Percentiles rank a stretch among this genome's conserved stretches.
These are phyloP conservation scores for Chamaea fasciata DNA, from an alignment of 2,113 vertebrate species.

Conservation along the genomic window DNA sequence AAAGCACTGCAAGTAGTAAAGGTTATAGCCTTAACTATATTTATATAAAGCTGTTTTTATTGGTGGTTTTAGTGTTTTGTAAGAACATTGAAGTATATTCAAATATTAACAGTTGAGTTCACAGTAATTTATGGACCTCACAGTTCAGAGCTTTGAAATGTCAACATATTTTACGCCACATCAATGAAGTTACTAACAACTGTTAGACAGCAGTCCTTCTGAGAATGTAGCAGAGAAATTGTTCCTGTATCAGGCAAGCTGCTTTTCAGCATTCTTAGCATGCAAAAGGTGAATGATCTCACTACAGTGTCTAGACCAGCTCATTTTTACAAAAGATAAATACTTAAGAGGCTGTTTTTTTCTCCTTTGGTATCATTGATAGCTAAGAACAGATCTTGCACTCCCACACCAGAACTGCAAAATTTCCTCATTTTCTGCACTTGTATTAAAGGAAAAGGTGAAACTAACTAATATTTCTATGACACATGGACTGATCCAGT, in stretches of 20 bases:
- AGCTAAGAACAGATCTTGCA: background rate
- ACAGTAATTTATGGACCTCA: background rate
- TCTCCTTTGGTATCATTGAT: background rate
- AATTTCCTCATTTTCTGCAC: background rate
- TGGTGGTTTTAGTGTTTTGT: background rate
- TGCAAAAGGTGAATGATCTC: background rate
- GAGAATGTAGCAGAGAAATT: background rate
- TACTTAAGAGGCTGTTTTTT: background rate
- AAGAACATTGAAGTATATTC: background rate
- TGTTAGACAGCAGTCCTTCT: background rate
- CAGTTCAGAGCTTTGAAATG: background rate
- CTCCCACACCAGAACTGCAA: background rate
- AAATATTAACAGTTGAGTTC: background rate
- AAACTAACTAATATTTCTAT: background rate
- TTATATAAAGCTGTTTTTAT: background rate
- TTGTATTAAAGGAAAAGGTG: background rate
- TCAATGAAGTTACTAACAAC: background rate
- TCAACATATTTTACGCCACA: background rate
- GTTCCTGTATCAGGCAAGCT: background rate
- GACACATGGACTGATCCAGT: background rate
- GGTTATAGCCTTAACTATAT: background rate
- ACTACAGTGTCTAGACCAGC: background rate
- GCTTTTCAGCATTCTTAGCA: background rate
- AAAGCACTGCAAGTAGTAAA: background rate
- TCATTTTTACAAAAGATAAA: background rate